Evolutionary conservation across 2,113 vertebrate species (phyloP), one percentile per base, ranked within the genome.

Genomic region (Salvelinus fontinalis): DNA sequence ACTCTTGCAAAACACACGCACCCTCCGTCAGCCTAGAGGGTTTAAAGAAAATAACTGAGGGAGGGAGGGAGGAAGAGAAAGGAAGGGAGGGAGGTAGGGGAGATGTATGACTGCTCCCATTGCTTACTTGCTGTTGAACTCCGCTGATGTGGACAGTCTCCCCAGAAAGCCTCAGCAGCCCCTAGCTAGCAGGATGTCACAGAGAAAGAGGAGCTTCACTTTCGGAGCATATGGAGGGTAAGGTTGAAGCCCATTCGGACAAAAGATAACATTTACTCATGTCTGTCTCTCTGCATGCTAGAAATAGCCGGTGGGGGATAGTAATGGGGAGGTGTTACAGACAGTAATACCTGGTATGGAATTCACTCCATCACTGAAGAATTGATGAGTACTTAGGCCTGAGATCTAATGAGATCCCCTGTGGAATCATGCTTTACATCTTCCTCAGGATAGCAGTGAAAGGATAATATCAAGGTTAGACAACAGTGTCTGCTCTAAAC

Each of bases 181-280:
- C 39, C 5, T 16, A 14, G 49, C 66, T 49, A 62, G 81, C 84
- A 87, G 71, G 82, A 96, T 97, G 96, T 87, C 90, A 86, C 85
- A 93, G 79, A 93, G 96, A 83, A 95, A 95, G 80, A 92, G 95
- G 82, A 96, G 95, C 83, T 96, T 95, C 91, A 96, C 96, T 75
- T 95, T 96, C 67, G 95, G 95, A 77, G 95, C 94, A 18, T 96
- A 96, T 13, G 95, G 95, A 79, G 95, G 95, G 96, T 96, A 94
- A 90, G 89, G 86, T 72, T 49, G 48, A 72, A 59, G 64, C 73
- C 31, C 16, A 11, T 44, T 16, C 26, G 12, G 66, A 34, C 39
- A 39, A 39, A 39, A 39, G 39, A 44, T 44, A 44, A 44, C 39
- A 44, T 44, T 44, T 62, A 8, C 39, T 39, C 39, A 39, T 39